Conservation (phyloP, 1,140 invertebrate species). For the Melitaea cinxia region DNA sequence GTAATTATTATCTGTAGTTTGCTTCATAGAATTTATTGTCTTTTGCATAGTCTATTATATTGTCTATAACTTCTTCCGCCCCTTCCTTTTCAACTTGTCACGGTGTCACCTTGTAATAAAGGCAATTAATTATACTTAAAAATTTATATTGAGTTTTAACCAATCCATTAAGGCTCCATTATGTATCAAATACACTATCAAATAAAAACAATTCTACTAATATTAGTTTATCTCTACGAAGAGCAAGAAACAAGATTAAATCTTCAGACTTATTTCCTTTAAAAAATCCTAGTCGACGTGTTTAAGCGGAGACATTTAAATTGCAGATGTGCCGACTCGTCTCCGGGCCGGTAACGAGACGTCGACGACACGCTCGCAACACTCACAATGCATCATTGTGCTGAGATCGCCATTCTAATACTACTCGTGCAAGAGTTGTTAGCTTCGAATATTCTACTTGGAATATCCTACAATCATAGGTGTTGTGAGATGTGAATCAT, state of each 20-base stretch:
- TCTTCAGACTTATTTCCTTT: neutral
- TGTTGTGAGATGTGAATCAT: no score
- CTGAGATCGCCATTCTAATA: neutral
- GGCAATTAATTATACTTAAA: no score
- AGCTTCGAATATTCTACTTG: neutral
- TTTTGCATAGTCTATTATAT: no score
- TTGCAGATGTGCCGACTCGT: slow-evolving; percentile 3
- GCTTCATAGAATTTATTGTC: no score
- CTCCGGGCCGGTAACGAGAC: slow-evolving; percentile 5
- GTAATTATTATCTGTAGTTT: no score
- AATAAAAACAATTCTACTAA: neutral
- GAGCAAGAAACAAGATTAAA: neutral
- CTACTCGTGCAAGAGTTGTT: neutral
- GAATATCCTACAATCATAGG: no score
- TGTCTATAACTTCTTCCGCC: no score
- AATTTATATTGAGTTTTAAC: no score
- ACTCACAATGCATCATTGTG: slow-evolving; percentile 5
- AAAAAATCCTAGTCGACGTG: slow-evolving; percentile 1
- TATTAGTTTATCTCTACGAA: neutral
- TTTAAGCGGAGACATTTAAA: slow-evolving; percentile 2
- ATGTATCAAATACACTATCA: no score
- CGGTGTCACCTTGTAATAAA: no score
- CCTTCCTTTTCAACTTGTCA: no score
- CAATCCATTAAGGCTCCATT: no score
- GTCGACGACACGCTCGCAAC: slow-evolving; percentile 4